phyloP scores from a whole-genome alignment of 2,888 invertebrate genomes.

The Melanostoma scalare region DNA sequence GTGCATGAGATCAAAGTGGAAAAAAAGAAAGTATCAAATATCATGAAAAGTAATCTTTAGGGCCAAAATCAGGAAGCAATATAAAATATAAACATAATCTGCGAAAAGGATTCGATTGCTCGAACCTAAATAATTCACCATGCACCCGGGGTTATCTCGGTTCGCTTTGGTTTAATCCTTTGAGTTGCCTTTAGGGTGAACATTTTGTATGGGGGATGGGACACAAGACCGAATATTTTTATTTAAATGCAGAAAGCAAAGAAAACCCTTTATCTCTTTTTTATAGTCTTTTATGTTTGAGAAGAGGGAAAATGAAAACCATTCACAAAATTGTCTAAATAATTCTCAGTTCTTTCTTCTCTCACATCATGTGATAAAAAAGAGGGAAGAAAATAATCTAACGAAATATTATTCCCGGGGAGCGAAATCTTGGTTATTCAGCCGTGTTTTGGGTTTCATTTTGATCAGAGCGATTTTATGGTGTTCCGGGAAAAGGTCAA shows the following conservation, averaged over 20 bases:
- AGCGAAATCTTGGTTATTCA: no score
- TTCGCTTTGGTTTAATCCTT: conserved; percentile 32
- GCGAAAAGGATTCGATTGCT: conserved; percentile 8
- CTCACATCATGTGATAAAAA: no score
- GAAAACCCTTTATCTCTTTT: conserved; percentile 22
- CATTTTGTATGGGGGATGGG: conserved; percentile 17
- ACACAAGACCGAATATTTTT: conserved; percentile 37
- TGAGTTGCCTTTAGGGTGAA: conserved; percentile 37
- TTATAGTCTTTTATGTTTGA: neutral
- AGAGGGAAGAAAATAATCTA: no score
- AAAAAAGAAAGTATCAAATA: no score
- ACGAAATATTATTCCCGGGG: no score
- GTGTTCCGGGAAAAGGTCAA: no score
- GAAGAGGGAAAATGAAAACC: conserved; percentile 4
- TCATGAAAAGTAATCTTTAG: neutral
- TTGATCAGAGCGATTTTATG: no score
- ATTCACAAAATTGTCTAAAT: conserved; percentile 19
- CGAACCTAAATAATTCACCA: conserved; percentile 21
- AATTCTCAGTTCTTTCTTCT: neutral
- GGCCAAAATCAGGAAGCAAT: neutral
- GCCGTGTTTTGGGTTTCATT: no score
- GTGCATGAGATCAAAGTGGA: no score
- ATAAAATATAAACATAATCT: conserved; percentile 40
- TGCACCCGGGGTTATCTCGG: conserved; percentile 38
- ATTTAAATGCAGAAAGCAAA: conserved; percentile 18